phyloP scores from a whole-genome alignment of 2,113 vertebrate genomes.

The Phyllostomus discolor region DNA sequence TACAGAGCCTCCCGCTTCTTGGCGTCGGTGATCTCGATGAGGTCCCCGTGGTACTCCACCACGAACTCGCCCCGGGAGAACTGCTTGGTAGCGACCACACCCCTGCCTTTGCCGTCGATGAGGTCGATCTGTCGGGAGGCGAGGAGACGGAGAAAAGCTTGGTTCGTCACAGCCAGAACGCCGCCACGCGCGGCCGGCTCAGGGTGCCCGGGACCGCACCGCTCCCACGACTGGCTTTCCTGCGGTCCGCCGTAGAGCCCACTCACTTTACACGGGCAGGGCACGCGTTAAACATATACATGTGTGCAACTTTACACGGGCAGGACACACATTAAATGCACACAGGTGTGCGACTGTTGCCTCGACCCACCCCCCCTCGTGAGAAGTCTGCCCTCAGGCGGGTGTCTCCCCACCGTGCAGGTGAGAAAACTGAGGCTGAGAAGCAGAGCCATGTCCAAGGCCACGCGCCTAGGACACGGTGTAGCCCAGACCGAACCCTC shows the following conservation, averaged over 20 bases:
- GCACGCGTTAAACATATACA: too few species aligned
- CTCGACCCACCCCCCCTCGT: not conserved
- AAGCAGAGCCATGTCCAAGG: not conserved
- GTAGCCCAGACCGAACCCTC: rapidly evolving
- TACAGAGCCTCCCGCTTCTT: constrained; percentile 90
- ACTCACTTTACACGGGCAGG: rapidly evolving
- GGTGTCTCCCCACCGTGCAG: not conserved
- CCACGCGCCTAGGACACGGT: not conserved
- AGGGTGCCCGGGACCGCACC: too few species aligned
- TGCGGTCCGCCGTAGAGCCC: not conserved
- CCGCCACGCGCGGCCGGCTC: rapidly evolving
- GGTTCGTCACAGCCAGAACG: not conserved
- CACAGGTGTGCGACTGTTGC: rapidly evolving
- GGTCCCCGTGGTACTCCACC: constrained; percentile 97
- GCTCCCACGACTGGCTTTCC: not conserved
- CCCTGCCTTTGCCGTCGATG: constrained; percentile 93
- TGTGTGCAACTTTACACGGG: rapidly evolving
- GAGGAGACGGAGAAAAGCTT: not conserved
- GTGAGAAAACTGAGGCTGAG: not conserved
- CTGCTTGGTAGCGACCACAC: constrained; percentile 89
- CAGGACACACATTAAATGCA: too few species aligned
- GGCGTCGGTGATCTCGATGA: constrained; percentile 91
- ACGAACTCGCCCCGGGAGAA: constrained; percentile 96
- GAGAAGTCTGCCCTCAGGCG: not conserved
- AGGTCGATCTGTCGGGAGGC: constrained; percentile 85